Evolutionary conservation across 2,888 invertebrate genomes (phyloP).

Genomic region (Tolmerus cingulatus): DNA sequence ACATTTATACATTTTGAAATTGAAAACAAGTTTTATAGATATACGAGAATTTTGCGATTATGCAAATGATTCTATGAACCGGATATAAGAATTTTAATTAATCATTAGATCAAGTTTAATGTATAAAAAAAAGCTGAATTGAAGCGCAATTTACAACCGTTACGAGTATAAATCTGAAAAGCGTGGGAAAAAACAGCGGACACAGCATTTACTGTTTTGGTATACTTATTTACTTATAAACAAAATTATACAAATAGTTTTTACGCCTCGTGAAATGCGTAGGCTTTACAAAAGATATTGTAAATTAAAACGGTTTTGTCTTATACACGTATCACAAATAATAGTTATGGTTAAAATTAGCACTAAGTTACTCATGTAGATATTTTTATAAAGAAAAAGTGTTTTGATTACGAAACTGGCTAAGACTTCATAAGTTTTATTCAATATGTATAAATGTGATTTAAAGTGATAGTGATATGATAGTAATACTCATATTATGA

Average conservation of each 20-base stretch:
- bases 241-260: background rate
- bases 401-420: background rate
- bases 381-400: background rate
- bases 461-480: too few relatives aligned
- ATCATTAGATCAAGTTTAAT: background rate
- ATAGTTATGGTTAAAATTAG: too few relatives aligned
- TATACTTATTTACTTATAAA: background rate
- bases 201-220: background rate
- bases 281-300: background rate
- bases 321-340: too few relatives aligned
- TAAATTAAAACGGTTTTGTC: background rate
- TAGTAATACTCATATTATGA: too few relatives aligned
- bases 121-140: background rate
- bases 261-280: background rate
- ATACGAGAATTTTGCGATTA: background rate
- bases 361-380: background rate
- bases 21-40: background rate
- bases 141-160: background rate
- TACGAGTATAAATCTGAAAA: background rate
- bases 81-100: background rate
- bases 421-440: background rate
- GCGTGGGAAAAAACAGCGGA: background rate
- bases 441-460: background rate
- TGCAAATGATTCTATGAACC: background rate
- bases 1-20: background rate